Base-by-base conservation (phyloP, 2,113 vertebrate genomes). In the Speoplatyrhinus poulsoni region DNA sequence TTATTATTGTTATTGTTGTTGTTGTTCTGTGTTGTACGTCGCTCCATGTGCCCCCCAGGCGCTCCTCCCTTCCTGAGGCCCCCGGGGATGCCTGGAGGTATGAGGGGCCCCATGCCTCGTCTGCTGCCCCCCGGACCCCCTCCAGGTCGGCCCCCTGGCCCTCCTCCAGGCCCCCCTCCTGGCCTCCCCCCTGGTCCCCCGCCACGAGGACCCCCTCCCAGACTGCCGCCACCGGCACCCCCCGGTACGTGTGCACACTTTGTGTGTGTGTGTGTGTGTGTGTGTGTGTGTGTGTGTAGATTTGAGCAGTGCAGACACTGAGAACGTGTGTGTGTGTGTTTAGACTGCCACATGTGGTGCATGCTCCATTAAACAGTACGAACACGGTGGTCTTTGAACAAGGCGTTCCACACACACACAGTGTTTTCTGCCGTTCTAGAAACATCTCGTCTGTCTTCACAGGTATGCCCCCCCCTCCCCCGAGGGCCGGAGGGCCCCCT, bases 391-490 rank as follows among this genome's bases (percentile, higher is more conserved):
- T 52, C 26, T 26, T 26, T 26, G 2, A 26, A 26, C 26, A 26
- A 57, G 36, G 58, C 26, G 0, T 41, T 4, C 53, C 15, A 6
- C 9, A 19, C 17, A 47, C 4, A 48, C n/a, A 58, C 7, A 3
- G 46, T n/a, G 1, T 52, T 9, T 4, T 3, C 26, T 26, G 26
- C 26, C 4, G 26, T 62, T 47, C 10, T 13, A 47, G 19, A 26
- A 26, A 26, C 26, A 26, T 26, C 26, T 46, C 59, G 1, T 71
- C 3, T 64, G 2, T 85, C 19, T 7, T 46, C 46, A 7, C 79
- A 99, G 98, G 98, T 60, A 95, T 99, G 46, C 98, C 96, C 47
- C 98, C 96, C 58, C 98, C 97, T 82, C 98, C 96, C 3, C 96
- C 96, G 1, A 94, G 92, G 87, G 92, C 85, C 83, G 96, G 56